phyloP scores from a whole-genome alignment of 1,140 invertebrate genomes.

The Linepithema humile region DNA sequence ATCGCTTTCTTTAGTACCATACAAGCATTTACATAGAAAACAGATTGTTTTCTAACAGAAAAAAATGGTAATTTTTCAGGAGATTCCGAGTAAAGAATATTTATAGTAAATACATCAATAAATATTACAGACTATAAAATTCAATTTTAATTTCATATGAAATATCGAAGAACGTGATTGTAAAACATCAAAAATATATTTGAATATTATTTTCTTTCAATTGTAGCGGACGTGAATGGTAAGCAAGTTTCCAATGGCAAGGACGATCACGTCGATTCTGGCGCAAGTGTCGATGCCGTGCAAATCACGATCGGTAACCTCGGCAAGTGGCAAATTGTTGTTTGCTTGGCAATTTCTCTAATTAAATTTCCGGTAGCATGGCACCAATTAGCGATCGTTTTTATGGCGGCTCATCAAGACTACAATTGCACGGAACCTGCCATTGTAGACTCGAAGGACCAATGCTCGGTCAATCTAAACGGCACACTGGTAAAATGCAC shows the following conservation, averaged over 20 bases:
- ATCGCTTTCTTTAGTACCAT: not conserved
- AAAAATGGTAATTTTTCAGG: not conserved
- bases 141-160: too few species aligned
- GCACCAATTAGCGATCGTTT: slow-evolving; percentile 89
- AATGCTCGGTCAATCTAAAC: slow-evolving; percentile 75
- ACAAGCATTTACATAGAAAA: not conserved
- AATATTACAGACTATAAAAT: too few species aligned
- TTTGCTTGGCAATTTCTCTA: slow-evolving; percentile 87
- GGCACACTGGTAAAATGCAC: slow-evolving; percentile 83
- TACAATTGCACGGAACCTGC: slow-evolving; percentile 81
- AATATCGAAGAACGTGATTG: too few species aligned
- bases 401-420: slow-evolving; percentile 86
- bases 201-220: not conserved
- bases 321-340: slow-evolving; percentile 89
- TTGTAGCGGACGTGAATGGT: slow-evolving; percentile 74
- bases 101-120: too few species aligned
- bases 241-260: slow-evolving; percentile 74
- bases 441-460: slow-evolving; percentile 79
- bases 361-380: slow-evolving; percentile 90
- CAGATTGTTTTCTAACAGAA: not conserved
- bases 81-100: not conserved
- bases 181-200: too few species aligned
- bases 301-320: slow-evolving; percentile 88
- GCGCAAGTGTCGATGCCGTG: slow-evolving; percentile 87
- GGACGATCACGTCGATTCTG: slow-evolving; percentile 71